Conservation (phyloP, 2,113 vertebrate species). For the Eretmochelys imbricata region DNA sequence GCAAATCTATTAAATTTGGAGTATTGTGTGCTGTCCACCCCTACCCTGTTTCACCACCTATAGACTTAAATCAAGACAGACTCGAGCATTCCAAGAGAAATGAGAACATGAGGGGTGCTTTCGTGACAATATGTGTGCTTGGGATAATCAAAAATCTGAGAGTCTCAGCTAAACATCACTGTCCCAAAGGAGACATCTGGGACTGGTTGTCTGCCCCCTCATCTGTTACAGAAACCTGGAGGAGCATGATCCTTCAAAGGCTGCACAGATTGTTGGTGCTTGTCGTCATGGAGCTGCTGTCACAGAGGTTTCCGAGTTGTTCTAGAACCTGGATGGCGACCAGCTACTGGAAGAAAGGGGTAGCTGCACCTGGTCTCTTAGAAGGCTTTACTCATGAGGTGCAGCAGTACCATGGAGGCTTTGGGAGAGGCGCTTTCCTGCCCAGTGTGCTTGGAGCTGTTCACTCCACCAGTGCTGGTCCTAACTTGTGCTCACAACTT, state of each 20-base stretch:
- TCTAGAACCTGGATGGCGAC: background rate
- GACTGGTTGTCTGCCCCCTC: background rate
- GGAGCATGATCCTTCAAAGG: background rate
- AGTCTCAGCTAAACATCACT: background rate
- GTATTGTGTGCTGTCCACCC: background rate
- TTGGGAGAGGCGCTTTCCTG: constrained; percentile 7
- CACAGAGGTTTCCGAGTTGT: background rate
- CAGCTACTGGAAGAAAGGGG: background rate
- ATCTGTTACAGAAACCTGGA: background rate
- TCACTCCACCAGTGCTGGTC: constrained; percentile 24
- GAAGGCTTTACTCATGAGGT: background rate
- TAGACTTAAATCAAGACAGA: background rate
- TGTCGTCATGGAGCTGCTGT: background rate
- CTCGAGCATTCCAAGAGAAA: background rate
- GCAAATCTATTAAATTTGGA: background rate
- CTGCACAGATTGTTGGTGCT: background rate
- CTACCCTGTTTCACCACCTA: background rate
- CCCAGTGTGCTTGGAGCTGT: constrained; percentile 32
- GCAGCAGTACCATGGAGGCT: background rate
- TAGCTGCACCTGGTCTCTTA: background rate
- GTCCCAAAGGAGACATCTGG: background rate
- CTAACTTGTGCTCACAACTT: constrained; percentile 51
- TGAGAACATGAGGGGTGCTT: background rate
- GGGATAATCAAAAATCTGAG: background rate
- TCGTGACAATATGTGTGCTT: background rate